Percentiles rank a stretch among this genome's conserved stretches.
These are phyloP conservation scores for Tromatobia lineatoria DNA, from an alignment of 2,888 invertebrate genomes.

Conservation along the genomic window DNA sequence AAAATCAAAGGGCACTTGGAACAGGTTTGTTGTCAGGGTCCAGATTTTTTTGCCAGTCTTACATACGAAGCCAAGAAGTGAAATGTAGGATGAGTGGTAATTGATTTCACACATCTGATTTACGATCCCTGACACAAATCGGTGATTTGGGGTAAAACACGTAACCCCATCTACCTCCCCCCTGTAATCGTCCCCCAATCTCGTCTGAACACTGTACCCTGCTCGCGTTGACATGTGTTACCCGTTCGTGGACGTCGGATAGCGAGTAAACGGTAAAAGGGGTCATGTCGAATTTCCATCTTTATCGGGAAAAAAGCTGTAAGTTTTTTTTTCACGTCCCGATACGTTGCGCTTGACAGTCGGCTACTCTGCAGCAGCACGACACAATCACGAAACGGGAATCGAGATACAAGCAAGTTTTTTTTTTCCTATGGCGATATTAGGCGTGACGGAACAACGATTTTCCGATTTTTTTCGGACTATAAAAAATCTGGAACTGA, in stretches of 20 bases:
- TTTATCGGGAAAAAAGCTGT: conserved; percentile 77
- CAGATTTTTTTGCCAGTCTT: conserved; percentile 14
- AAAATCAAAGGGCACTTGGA: neutral
- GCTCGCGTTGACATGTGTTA: conserved; percentile 73
- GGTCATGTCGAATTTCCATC: conserved; percentile 78
- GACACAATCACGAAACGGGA: conserved; percentile 37
- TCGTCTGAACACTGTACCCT: conserved; percentile 54
- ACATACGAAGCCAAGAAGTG: conserved; percentile 10
- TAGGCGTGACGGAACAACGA: conserved; percentile 54
- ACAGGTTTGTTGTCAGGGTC: conserved; percentile 28
- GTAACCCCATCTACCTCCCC: conserved; percentile 69
- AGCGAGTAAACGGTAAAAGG: conserved; percentile 60
- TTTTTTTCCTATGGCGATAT: conserved; percentile 16
- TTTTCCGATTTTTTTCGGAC: conserved; percentile 54
- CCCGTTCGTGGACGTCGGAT: conserved; percentile 69
- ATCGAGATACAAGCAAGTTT: conserved; percentile 49
- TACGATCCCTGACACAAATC: conserved; percentile 79
- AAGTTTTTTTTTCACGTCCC: conserved; percentile 45
- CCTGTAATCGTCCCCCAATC: conserved; percentile 58
- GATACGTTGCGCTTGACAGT: conserved; percentile 48
- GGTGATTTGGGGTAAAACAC: conserved; percentile 82
- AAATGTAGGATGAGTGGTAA: conserved; percentile 82
- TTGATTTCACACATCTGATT: conserved; percentile 85
- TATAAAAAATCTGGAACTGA: conserved; percentile 59
- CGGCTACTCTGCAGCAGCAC: conserved; percentile 4